These are phyloP conservation scores for Urophycis tenuis DNA, from an alignment of 2,797 vertebrate species.

Conservation along the genomic window DNA sequence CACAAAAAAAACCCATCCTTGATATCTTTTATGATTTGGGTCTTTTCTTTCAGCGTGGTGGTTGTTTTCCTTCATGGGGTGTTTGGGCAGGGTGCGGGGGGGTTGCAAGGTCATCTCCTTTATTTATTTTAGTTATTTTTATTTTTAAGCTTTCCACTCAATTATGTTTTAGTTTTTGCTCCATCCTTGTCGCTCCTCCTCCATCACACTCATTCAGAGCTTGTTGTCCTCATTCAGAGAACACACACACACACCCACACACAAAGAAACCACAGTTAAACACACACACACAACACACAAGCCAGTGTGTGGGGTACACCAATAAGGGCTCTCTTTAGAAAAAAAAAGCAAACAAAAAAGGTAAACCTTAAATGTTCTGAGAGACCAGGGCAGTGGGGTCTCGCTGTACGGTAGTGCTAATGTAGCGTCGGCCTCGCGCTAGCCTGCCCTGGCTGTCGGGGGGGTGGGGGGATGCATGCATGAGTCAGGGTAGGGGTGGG, in stretches of 20 bases:
- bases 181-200: slow-evolving; percentile 58
- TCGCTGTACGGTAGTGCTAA: slow-evolving; percentile 13
- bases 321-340: slow-evolving; percentile 4
- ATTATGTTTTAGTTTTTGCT: slow-evolving; percentile 46
- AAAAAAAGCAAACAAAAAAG: neutral
- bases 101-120: slow-evolving; percentile 21
- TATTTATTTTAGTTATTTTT: slow-evolving; percentile 22
- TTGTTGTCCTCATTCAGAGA: neutral
- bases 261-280: no score
- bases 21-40: slow-evolving; percentile 6
- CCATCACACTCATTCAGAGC: neutral
- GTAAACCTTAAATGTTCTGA: neutral
- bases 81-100: slow-evolving; percentile 6
- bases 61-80: slow-evolving; percentile 12
- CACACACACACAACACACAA: neutral
- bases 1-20: slow-evolving; percentile 34
- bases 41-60: neutral
- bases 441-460: no score
- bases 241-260: neutral
- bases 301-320: neutral
- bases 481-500: neutral
- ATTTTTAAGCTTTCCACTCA: slow-evolving; percentile 8
- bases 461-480: neutral
- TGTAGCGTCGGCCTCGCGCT: neutral
- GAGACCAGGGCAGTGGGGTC: neutral